phyloP scores from a whole-genome alignment of 2,797 vertebrate genomes.

The Sebastes trivittatus region DNA sequence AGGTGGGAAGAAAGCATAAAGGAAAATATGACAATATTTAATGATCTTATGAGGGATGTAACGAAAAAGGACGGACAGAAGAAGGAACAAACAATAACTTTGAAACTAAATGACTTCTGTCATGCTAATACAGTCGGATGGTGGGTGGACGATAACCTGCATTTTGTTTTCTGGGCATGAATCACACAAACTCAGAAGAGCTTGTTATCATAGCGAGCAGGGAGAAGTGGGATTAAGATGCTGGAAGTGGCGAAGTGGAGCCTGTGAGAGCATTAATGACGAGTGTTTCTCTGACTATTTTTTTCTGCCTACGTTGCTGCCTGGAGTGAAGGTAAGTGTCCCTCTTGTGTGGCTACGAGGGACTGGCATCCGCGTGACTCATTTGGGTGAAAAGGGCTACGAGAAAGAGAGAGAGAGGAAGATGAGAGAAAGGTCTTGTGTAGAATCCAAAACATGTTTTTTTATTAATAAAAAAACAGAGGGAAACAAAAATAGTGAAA shows the following conservation, averaged over 20 bases:
- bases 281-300: neutral
- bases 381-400: neutral
- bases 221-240: neutral
- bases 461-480: neutral
- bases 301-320: conserved; percentile 17
- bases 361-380: neutral
- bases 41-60: neutral
- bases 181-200: neutral
- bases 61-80: neutral
- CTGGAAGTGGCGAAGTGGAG: neutral
- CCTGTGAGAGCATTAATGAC: neutral
- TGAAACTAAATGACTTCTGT: neutral
- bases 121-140: neutral
- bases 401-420: neutral
- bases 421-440: neutral
- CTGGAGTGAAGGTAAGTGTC: conserved; percentile 7
- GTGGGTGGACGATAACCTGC: neutral
- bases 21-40: neutral
- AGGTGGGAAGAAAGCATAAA: neutral
- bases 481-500: neutral
- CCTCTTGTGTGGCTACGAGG: neutral
- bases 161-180: neutral
- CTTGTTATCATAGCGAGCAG: neutral
- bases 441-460: neutral
- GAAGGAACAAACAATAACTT: neutral